These are phyloP conservation scores for Oplegnathus fasciatus DNA, from an alignment of 2,113 vertebrate species.

Conservation along the genomic window DNA sequence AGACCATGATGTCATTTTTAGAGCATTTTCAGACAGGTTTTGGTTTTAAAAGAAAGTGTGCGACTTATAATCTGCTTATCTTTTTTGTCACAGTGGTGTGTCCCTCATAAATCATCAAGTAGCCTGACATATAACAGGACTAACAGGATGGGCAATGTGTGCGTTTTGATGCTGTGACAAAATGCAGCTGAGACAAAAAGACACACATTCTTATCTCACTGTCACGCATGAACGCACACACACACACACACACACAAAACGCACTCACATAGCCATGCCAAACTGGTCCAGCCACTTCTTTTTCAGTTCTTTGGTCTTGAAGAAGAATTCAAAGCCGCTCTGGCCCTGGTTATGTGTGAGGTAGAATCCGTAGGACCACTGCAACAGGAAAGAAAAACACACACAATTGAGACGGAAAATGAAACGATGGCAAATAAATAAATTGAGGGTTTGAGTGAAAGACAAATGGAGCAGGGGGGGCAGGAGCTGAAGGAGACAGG, in stretches of 20 bases:
- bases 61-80: neutral
- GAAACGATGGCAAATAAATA: conserved; percentile 12
- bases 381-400: conserved; percentile 55
- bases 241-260: neutral
- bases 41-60: neutral
- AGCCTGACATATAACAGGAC: conserved; percentile 63
- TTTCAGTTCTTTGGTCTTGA: conserved; percentile 99
- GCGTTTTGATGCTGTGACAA: conserved; percentile 21
- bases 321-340: conserved; percentile 97
- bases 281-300: conserved; percentile 99
- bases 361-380: conserved; percentile 99
- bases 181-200: neutral
- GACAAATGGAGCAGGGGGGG: conserved; percentile 34
- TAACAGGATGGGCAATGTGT: conserved; percentile 49
- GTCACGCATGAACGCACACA: conserved; percentile 14
- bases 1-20: too few relatives aligned
- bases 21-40: neutral
- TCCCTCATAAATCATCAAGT: conserved; percentile 31
- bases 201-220: conserved; percentile 6
- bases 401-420: conserved; percentile 9
- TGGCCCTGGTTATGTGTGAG: conserved; percentile 97
- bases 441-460: conserved; percentile 12
- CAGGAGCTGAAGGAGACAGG: conserved; percentile 36
- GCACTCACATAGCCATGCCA: conserved; percentile 98
- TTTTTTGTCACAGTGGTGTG: neutral